Conservation (phyloP, 2,113 vertebrate genomes). For the Entomyzon cyanotis region DNA sequence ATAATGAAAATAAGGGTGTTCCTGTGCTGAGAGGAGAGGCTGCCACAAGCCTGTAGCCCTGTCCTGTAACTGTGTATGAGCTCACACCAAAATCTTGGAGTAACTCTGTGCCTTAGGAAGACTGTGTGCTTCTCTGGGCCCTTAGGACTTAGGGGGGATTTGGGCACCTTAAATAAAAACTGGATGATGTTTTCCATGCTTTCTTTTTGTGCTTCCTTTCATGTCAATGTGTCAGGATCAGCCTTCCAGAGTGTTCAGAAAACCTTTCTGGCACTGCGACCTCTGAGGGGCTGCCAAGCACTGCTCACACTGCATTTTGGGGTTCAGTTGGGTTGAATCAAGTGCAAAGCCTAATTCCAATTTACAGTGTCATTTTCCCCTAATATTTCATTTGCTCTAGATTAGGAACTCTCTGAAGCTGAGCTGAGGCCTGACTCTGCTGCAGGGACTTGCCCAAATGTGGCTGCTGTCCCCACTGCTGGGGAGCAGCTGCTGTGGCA, state of each 20-base stretch:
- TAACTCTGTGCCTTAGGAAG: background rate
- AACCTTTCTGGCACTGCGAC: rapidly evolving
- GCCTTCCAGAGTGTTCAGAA: background rate
- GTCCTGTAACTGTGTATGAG: background rate
- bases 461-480: background rate
- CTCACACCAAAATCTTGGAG: background rate
- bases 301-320: background rate
- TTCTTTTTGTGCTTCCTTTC: background rate
- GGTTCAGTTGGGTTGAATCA: background rate
- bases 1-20: background rate
- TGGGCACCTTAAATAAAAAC: background rate
- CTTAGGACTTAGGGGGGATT: background rate
- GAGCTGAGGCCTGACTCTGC: background rate
- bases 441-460: background rate
- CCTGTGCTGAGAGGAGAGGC: background rate
- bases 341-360: background rate
- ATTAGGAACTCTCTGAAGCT: background rate
- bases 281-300: background rate
- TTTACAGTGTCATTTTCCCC: background rate
- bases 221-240: background rate
- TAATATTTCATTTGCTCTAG: background rate
- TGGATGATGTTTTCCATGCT: background rate
- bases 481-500: background rate
- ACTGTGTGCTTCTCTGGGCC: background rate
- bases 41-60: background rate